phyloP scores from a whole-genome alignment of 2,113 vertebrate species.

The Penelope pileata region DNA sequence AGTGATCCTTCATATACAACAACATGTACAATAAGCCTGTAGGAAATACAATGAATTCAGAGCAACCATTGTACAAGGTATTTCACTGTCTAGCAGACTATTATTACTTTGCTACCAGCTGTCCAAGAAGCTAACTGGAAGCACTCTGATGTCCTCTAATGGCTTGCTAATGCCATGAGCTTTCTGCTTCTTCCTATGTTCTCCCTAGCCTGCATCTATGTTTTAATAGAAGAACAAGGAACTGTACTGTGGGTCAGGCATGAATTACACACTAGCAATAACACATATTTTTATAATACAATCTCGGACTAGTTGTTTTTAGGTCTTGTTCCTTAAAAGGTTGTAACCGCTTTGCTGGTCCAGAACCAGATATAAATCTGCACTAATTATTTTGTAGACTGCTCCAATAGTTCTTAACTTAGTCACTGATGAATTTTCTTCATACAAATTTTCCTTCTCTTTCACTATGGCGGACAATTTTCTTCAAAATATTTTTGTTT shows the following conservation, averaged over 20 bases:
- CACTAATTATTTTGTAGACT: background rate
- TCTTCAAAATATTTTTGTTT: background rate
- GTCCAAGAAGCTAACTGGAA: background rate
- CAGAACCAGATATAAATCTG: background rate
- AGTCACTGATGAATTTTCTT: background rate
- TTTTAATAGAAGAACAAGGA: background rate
- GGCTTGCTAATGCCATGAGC: background rate
- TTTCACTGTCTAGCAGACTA: background rate
- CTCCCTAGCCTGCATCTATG: background rate
- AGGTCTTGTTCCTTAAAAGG: background rate
- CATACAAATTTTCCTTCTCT: background rate
- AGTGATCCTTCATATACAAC: background rate
- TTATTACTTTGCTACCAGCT: background rate
- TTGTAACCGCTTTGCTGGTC: background rate
- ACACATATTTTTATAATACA: background rate
- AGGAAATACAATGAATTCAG: background rate
- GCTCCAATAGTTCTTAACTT: background rate
- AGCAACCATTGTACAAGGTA: background rate
- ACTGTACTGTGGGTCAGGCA: fast-evolving
- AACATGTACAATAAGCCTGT: background rate
- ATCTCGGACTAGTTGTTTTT: background rate
- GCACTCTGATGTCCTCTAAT: background rate
- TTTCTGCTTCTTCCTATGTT: background rate
- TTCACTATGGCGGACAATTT: background rate
- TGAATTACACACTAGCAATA: background rate